Evolutionary conservation across 2,797 vertebrate species (phyloP).

Genomic region (Labroides dimidiatus): DNA sequence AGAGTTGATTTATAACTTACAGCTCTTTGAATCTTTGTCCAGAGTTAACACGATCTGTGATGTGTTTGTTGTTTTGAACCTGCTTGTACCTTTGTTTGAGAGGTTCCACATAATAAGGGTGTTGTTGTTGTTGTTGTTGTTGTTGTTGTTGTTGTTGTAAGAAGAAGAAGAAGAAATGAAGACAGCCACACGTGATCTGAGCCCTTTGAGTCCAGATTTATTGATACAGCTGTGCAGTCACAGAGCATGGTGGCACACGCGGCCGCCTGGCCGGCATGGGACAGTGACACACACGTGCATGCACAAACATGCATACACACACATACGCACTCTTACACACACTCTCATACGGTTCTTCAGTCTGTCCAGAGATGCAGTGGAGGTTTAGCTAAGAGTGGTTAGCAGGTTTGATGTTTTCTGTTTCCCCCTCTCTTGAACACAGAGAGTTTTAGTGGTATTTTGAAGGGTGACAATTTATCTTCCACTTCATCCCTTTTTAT

Average conservation of each 20-base stretch:
- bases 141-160: not conserved
- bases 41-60: too few relatives aligned
- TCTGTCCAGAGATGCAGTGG: slow-evolving; percentile 30
- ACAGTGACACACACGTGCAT: slow-evolving; percentile 63
- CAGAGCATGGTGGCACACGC: slow-evolving; percentile 81
- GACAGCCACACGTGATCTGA: slow-evolving; percentile 84
- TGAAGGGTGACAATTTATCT: not conserved
- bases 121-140: not conserved
- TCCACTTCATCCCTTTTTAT: slow-evolving; percentile 36
- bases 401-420: too few relatives aligned
- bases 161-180: slow-evolving; percentile 77
- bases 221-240: slow-evolving; percentile 86
- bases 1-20: not conserved
- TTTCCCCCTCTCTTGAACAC: too few relatives aligned
- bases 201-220: slow-evolving; percentile 89
- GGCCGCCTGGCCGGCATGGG: slow-evolving; percentile 71
- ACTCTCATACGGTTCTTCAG: slow-evolving; percentile 17
- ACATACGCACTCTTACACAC: slow-evolving; percentile 20
- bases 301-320: slow-evolving; percentile 33
- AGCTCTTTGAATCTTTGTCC: not conserved
- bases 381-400: not conserved
- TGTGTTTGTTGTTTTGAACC: not conserved
- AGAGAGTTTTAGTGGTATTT: not conserved
- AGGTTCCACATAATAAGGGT: not conserved
- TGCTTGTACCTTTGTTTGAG: not conserved